These are phyloP conservation scores for Ceuthmochares aereus DNA, from an alignment of 2,113 vertebrate species.

Conservation along the genomic window DNA sequence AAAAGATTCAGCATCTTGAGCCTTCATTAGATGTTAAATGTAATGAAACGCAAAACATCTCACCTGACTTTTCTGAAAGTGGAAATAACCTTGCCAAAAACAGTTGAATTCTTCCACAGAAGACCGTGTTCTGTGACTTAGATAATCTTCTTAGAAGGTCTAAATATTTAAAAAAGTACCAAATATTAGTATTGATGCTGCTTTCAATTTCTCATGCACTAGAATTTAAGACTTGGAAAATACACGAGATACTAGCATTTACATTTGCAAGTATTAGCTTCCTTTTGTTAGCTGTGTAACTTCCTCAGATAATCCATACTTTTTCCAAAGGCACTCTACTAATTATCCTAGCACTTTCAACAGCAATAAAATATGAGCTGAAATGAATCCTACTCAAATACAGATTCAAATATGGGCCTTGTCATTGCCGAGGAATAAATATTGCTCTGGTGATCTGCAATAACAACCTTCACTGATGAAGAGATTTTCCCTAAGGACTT, in stretches of 20 bases:
- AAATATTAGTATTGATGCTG: neutral
- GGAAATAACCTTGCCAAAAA: constrained; percentile 97
- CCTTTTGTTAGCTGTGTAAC: too few relatives aligned
- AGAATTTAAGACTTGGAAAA: neutral
- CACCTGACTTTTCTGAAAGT: constrained; percentile 97
- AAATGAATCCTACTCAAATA: neutral
- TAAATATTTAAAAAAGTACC: constrained; percentile 58
- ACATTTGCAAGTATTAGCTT: too few relatives aligned
- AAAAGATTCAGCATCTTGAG: neutral
- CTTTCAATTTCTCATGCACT: neutral
- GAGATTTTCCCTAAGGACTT: neutral
- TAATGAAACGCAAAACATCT: constrained; percentile 28
- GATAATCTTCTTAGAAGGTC: constrained; percentile 95
- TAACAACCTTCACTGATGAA: neutral
- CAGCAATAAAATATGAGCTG: neutral
- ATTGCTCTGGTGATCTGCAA: neutral
- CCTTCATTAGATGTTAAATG: neutral
- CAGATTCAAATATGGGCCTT: neutral
- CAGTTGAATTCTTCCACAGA: constrained; percentile 97
- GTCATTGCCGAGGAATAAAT: neutral
- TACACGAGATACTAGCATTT: too few relatives aligned
- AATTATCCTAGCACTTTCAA: neutral
- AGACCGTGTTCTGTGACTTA: constrained; percentile 98
- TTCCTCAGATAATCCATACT: neutral
- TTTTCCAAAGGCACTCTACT: neutral